A percentile compares a stretch with the other conserved stretches of the same genome.
These are phyloP conservation scores for Pyrgus malvae DNA, from an alignment of 2,888 invertebrate species.

Conservation along the genomic window DNA sequence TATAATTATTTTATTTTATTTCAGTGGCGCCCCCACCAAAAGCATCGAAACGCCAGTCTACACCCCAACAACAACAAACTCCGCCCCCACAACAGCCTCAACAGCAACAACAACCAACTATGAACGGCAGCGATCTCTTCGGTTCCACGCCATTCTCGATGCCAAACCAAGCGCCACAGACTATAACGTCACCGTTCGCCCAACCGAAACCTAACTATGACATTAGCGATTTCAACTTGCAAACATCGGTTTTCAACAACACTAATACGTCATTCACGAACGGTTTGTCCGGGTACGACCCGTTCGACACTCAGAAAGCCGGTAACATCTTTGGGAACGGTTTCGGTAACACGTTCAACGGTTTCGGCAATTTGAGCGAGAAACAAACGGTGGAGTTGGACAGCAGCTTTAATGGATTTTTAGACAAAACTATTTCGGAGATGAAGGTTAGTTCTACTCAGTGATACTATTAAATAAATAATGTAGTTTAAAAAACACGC, in stretches of 20 bases:
- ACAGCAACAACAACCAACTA: conserved; percentile 47
- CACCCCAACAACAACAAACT: conserved; percentile 48
- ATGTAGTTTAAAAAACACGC: no score
- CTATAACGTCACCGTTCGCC: conserved; percentile 40
- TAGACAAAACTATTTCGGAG: conserved; percentile 91
- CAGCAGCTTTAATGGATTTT: conserved; percentile 87
- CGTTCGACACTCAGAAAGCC: conserved; percentile 91
- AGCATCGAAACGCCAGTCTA: conserved; percentile 80
- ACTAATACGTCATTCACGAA: conserved; percentile 59
- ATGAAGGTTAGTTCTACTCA: conserved; percentile 86
- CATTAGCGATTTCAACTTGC: conserved; percentile 69
- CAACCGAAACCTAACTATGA: conserved; percentile 69
- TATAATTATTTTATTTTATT: conserved; percentile 41
- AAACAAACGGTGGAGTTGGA: conserved; percentile 71
- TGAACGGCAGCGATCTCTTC: conserved; percentile 87
- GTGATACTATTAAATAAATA: conserved; percentile 6
- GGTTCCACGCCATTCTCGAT: conserved; percentile 89
- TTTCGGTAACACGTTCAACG: conserved; percentile 66
- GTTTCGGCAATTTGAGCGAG: conserved; percentile 73
- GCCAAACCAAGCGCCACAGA: conserved; percentile 41
- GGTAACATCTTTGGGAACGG: conserved; percentile 69
- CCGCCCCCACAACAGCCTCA: conserved; percentile 43
- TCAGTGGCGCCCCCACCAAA: conserved; percentile 96
- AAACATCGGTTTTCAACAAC: conserved; percentile 68
- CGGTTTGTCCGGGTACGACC: conserved; percentile 83